Base-by-base conservation (phyloP, 1,140 invertebrate species). In the Leptinotarsa defecta region DNA sequence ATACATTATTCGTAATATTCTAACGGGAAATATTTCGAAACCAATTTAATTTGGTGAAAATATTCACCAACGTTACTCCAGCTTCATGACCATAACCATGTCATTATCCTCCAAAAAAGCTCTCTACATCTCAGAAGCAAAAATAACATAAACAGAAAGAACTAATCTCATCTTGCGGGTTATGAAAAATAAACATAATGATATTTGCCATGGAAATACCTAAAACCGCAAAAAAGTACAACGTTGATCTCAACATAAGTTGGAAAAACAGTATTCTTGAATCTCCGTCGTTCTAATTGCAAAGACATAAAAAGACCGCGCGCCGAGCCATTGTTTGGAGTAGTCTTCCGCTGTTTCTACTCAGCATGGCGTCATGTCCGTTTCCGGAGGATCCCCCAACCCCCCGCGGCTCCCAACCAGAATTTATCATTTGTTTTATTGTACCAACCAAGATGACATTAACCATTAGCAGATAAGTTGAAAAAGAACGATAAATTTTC, bases 291-390 rank as follows among this genome's bases (percentile, higher is more conserved):
- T 79, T 81, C 81, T 85, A 85, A 85, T 85, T 85, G 83, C 82
- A 73, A 80, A 76, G 76, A 80, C 81, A 81, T 80, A 84, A 85
- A 83, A 83, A 84, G 81, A 81, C 65, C 76, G 79, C 77, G 76
- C 80, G 80, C 78, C 79, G 79, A 78, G 78, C 84, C 77, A 85
- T 85, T 85, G 84, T 85, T 84, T 85, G 81, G 79, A 85, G 82
- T 82, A 84, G 80, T 84, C 84, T 84, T 84, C 83, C 84, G 84
- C 81, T 83, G 81, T 85, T 84, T 84, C 81, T 83, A 79, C 83
- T 85, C 83, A 81, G 83, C 82, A 82, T 84, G 84, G 84, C 84
- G 84, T 85, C 84, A 85, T 85, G 84, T 85, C 84, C 84, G 84
- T 81, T 85, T 85, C 84, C 84, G 79, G 77, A 73, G 48, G 61